Evolutionary conservation across 2,888 invertebrate genomes (phyloP), one percentile per base, ranked within the genome.

Genomic region (Abscondita cerata): DNA sequence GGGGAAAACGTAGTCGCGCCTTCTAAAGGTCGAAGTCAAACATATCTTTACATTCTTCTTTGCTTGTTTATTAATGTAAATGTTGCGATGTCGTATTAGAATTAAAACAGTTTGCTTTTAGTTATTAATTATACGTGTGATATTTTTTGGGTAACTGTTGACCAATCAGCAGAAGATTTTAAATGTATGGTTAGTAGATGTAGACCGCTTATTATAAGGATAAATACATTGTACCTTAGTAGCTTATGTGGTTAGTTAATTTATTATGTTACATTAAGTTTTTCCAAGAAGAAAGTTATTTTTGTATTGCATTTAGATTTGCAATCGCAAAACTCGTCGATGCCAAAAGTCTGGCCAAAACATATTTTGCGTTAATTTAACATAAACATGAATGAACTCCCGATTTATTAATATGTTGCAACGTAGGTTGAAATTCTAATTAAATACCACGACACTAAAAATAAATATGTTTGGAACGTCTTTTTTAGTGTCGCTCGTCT

Each of bases 1-100:
- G 64, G 70, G 74, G 50, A 76, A 76, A 62, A 74, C 74, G 66
- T 71, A 72, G 60, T 41, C 15, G 16, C 13, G 13, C 13, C 36
- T 6, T 41, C 41, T 16, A 41, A 16, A 16, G 16, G 13, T 5
- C 15, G 41, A 18, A 44, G 8, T 19, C 8, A 18, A n/a, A 44
- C 44, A 44, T 44, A 44, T 44, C 44, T 63, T n/a, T 54, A 59
- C 59, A 48, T 59, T 48, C 48, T 59, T 48, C 48, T 53, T 57
- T 36, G 53, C 48, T 15, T 57, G 38, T 15, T 20, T 48, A 50
- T 20, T 46, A 48, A 36, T 36, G 55, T 52, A 58, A 54, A 25
- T 25, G 2, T 25, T 25, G 25, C 25, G 25, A 25, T 25, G 25
- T 25, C 25, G 18, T 44, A 44, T 44, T 44, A 44, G 16, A 6